Evolutionary conservation across 2,797 vertebrate genomes (phyloP).

Genomic region (Corythornis leucogaster): DNA sequence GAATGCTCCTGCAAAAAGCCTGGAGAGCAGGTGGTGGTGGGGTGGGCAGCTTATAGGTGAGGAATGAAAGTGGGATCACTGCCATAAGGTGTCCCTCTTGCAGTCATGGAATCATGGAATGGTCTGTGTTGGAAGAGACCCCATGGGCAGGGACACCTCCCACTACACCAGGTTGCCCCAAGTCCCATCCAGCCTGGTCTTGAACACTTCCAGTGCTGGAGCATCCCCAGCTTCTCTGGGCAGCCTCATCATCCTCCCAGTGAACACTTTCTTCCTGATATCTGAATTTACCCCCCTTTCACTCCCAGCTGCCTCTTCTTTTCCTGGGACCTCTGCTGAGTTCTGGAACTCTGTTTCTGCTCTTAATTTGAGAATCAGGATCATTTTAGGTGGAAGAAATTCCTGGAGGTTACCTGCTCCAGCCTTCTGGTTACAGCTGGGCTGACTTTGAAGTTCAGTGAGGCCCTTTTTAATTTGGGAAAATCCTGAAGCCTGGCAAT

Average conservation of each 20-base stretch:
- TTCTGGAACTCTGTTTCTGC: neutral
- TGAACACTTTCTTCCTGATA: neutral
- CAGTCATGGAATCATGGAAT: neutral
- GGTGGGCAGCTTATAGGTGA: neutral
- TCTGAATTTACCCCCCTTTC: neutral
- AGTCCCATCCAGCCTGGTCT: too few relatives aligned
- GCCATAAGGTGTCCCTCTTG: rapidly evolving
- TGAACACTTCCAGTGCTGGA: too few relatives aligned
- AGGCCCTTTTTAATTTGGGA: neutral
- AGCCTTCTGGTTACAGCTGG: neutral
- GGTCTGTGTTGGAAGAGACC: neutral
- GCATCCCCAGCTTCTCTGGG: too few relatives aligned
- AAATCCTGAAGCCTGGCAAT: neutral
- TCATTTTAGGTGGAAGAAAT: neutral
- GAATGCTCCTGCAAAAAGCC: neutral
- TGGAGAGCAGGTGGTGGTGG: neutral
- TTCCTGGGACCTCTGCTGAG: neutral
- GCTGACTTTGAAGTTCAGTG: neutral
- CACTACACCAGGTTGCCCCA: too few relatives aligned
- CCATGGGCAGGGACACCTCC: too few relatives aligned
- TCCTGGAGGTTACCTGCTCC: neutral
- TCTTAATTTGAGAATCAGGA: neutral
- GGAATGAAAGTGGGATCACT: neutral
- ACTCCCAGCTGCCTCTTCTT: neutral
- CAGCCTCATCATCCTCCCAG: neutral